Evolutionary conservation across 2,113 vertebrate species (phyloP), one percentile per base, ranked within the genome.

Genomic region (Geococcyx californianus): DNA sequence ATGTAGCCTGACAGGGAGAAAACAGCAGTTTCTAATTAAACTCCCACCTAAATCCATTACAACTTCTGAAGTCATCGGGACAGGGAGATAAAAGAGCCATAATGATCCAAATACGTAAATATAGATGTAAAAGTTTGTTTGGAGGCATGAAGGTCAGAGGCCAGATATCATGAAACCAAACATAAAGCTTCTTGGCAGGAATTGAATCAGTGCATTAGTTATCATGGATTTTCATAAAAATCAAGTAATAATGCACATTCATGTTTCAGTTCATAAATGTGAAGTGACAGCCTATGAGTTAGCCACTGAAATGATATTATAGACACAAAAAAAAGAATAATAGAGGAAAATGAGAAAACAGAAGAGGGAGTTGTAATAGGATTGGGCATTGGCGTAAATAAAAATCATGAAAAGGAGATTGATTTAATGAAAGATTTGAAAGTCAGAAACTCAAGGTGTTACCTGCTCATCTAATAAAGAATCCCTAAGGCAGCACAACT

Each of bases 201-300:
- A 90, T 45, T 68, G 59, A 52, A 60, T 75, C 52, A 25, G 29
- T 36, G 72, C 73, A 18, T 93, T 97, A 62, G 63, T 95, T 94
- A 93, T 87, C 72, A 25, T 9, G 34, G 86, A 69, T 85, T 87
- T 89, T 89, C 89, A 76, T 94, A 93, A 87, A 95, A 74, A 67
- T 82, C 83, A 92, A 94, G 63, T 73, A 55, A 91, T 90, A 84
- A 58, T 18, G 34, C 64, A 42, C 91, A 28, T 66, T 82, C 70
- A 31, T 62, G 45, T 93, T 92, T 84, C 58, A 15, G 56, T 59
- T 97, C 25, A 21, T 89, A 97, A 96, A 96, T 94, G 75, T 33
- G 29, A 97, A 96, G 80, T 92, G 94, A 91, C 82, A 95, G 93
- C 56, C 90, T 77, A 24, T 67, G 95, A 84, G 86, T 95, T 85